phyloP scores from a whole-genome alignment of 1,140 invertebrate genomes.

The Brachionus calyciflorus region DNA sequence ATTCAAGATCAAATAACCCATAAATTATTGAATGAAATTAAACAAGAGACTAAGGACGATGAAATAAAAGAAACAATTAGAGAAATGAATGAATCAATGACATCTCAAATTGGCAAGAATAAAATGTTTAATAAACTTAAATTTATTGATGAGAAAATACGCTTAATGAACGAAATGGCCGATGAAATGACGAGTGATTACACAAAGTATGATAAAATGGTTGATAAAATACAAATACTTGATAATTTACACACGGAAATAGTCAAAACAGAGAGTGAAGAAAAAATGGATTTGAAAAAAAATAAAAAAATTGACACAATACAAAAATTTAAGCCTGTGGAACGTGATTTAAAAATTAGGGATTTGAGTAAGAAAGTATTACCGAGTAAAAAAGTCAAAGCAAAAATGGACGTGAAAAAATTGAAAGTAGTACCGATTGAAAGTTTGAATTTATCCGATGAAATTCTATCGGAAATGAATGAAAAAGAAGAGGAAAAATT shows the following conservation, averaged over 20 bases:
- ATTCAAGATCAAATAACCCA: background rate
- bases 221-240: too few relatives aligned
- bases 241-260: background rate
- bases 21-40: background rate
- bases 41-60: too few relatives aligned
- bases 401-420: too few relatives aligned
- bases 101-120: background rate
- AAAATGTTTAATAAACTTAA: background rate
- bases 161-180: constrained; percentile 22
- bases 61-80: too few relatives aligned
- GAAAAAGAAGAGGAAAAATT: background rate
- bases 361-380: too few relatives aligned
- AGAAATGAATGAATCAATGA: background rate
- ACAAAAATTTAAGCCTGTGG: too few relatives aligned
- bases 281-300: background rate
- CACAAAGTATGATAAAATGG: background rate
- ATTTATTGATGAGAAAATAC: constrained; percentile 9
- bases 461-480: background rate
- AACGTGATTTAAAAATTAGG: too few relatives aligned
- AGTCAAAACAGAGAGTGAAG: background rate
- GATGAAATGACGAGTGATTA: background rate
- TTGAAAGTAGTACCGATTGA: too few relatives aligned
- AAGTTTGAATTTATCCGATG: background rate
- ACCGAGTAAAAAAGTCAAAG: too few relatives aligned
- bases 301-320: too few relatives aligned